Evolutionary conservation across 2,113 vertebrate species (phyloP), one percentile per base, ranked within the genome.

Genomic region (Urocitellus parryii): DNA sequence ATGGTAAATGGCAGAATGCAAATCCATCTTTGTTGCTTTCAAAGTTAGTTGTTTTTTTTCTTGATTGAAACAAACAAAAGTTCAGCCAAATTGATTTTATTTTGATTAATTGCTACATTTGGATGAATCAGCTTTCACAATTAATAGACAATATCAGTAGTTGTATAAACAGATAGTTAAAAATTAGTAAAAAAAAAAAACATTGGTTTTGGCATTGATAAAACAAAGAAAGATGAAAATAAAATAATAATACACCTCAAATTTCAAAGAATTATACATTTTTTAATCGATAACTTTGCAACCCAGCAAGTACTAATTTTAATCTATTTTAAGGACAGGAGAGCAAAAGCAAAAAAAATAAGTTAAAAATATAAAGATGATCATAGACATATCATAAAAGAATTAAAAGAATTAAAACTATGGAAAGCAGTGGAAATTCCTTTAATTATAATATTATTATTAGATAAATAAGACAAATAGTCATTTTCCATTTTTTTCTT

Each of bases 341-440:
- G 0, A 96, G 16, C 45, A 65, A 82, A 95, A 83, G 16, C 1
- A 24, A 37, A 86, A 45, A 76, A 94, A 78, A 72, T 39, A 42
- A 58, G 5, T 3, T 56, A 77, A 93, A 93, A 94, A 74, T 2
- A 56, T 24, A 58, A 2, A 58, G 7, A 58, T 58, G 2, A 37
- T 6, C 9, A 9, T 42, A 56, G 42, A 4, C n/a, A 89, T 1
- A 77, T 34, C 20, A 20, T 45, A 1, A 90, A 94, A 94, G 14
- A 92, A 27, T 13, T 67, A 9, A 96, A 94, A 76, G 22, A 84
- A 94, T 91, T 67, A 76, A 13, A 94, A n/a, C 8, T 61, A 93
- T n/a, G 1, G 11, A 81, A 92, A 76, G 1, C 74, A 0, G 68
- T 42, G 67, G 2, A 4, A 72, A 79, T 91, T 86, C 74, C 29